Evolutionary conservation across 1,140 invertebrate species (phyloP).

Genomic region (Lethrus apterus): DNA sequence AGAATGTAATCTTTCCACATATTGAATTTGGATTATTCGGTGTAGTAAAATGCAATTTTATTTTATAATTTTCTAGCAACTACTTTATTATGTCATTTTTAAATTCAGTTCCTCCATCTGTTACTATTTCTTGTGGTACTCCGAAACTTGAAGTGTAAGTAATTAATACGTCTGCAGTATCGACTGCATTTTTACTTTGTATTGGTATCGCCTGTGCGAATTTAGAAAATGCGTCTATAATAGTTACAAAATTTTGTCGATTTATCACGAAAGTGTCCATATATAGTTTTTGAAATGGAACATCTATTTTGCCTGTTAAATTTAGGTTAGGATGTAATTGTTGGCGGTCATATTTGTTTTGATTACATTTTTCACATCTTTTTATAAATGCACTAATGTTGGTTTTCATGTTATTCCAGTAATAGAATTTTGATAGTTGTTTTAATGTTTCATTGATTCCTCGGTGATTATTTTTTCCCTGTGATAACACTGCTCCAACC

Average conservation of each 20-base stretch:
- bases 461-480: slow-evolving; percentile 18
- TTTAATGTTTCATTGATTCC: slow-evolving; percentile 10
- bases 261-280: slow-evolving; percentile 29
- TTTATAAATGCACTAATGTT: not conserved
- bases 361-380: slow-evolving; percentile 21
- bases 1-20: slow-evolving; percentile 13
- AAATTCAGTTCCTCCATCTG: slow-evolving; percentile 1
- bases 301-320: slow-evolving; percentile 23
- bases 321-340: slow-evolving; percentile 26
- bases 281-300: slow-evolving; percentile 31
- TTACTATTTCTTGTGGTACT: slow-evolving; percentile 3
- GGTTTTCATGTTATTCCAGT: slow-evolving; percentile 3
- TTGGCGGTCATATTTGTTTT: slow-evolving; percentile 31
- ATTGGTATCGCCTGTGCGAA: slow-evolving; percentile 10
- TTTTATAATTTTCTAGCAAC: too few species aligned
- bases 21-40: slow-evolving; percentile 15
- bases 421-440: not conserved
- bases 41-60: too few species aligned
- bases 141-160: slow-evolving; percentile 4
- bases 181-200: not conserved
- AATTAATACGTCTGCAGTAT: slow-evolving; percentile 6
- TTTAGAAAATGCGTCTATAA: slow-evolving; percentile 13
- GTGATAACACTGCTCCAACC: slow-evolving; percentile 30
- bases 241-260: slow-evolving; percentile 14
- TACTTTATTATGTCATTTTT: not conserved